phyloP scores from a whole-genome alignment of 37 sponge, comb jelly and placozoan genomes.

The Halichondria panicea region DNA sequence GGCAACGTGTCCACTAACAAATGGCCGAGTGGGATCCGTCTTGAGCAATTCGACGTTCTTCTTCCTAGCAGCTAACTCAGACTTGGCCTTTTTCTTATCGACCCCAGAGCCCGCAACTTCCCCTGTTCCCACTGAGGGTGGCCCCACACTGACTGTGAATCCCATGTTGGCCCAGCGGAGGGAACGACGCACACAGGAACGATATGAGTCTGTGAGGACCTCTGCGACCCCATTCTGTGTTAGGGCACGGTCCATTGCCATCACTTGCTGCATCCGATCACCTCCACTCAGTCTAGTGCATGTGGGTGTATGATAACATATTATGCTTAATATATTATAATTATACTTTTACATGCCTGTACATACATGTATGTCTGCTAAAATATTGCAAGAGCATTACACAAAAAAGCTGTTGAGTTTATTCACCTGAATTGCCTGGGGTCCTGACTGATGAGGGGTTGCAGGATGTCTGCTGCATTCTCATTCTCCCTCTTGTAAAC shows the following conservation, averaged over 20 bases:
- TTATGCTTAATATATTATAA: too few species aligned
- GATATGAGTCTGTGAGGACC: conserved; percentile 72
- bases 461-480: conserved; percentile 82
- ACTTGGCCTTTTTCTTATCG: conserved; percentile 76
- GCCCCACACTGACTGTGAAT: conserved; percentile 85
- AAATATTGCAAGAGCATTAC: too few species aligned
- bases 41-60: conserved; percentile 84
- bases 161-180: conserved; percentile 86
- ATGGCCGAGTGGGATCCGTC: conserved; percentile 88
- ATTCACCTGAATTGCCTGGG: conserved; percentile 53
- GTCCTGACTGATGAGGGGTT: conserved; percentile 79
- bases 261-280: conserved; percentile 71
- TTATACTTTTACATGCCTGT: background rate
- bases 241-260: conserved; percentile 76
- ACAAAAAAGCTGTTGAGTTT: too few species aligned
- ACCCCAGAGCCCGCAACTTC: conserved; percentile 23
- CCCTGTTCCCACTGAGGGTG: conserved; percentile 54
- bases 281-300: conserved; percentile 30
- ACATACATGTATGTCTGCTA: background rate
- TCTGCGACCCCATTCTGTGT: conserved; percentile 73
- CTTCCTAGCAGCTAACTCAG: conserved; percentile 85
- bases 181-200: conserved; percentile 75
- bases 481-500: conserved; percentile 80
- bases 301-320: too few species aligned
- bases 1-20: conserved; percentile 94